phyloP scores from a whole-genome alignment of 2,888 invertebrate genomes.

The Drosophila fulvimacula region DNA sequence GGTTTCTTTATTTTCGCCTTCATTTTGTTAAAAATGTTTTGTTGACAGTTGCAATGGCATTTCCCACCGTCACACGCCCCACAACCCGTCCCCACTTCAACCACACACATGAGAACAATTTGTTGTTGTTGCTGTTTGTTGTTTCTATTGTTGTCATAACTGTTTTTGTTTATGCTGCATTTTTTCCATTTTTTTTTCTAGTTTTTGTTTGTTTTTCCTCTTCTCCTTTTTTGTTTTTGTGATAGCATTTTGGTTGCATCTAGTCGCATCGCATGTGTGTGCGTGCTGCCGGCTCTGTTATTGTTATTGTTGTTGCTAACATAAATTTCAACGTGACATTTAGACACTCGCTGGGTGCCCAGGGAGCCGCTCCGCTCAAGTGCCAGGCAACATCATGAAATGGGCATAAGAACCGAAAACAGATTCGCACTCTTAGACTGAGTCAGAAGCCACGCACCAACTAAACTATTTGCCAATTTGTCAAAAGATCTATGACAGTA shows the following conservation, averaged over 20 bases:
- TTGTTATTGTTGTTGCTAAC: conserved; percentile 51
- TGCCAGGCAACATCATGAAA: conserved; percentile 49
- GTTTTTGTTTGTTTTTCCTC: conserved; percentile 8
- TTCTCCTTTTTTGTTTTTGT: neutral
- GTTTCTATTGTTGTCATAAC: conserved; percentile 72
- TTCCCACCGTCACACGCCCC: neutral
- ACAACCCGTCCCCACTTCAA: neutral
- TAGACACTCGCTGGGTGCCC: conserved; percentile 53
- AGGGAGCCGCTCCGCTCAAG: conserved; percentile 28
- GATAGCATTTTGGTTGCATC: conserved; percentile 8
- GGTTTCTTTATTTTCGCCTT: conserved; percentile 25
- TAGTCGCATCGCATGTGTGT: conserved; percentile 12
- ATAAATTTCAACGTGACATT: conserved; percentile 68
- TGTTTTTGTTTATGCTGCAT: conserved; percentile 65
- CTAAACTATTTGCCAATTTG: conserved; percentile 24
- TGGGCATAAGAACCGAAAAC: conserved; percentile 16
- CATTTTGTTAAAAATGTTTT: conserved; percentile 65
- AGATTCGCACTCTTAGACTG: conserved; percentile 12
- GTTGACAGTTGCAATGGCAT: conserved; percentile 55
- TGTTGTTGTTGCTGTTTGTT: conserved; percentile 55
- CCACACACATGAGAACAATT: conserved; percentile 31
- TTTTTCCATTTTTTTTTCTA: conserved; percentile 44
- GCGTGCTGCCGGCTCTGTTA: conserved; percentile 29
- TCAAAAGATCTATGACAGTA: conserved; percentile 17
- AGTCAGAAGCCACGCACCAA: conserved; percentile 1